Conservation (phyloP, 2,797 vertebrate species). For the Tokudaia muenninki region DNA sequence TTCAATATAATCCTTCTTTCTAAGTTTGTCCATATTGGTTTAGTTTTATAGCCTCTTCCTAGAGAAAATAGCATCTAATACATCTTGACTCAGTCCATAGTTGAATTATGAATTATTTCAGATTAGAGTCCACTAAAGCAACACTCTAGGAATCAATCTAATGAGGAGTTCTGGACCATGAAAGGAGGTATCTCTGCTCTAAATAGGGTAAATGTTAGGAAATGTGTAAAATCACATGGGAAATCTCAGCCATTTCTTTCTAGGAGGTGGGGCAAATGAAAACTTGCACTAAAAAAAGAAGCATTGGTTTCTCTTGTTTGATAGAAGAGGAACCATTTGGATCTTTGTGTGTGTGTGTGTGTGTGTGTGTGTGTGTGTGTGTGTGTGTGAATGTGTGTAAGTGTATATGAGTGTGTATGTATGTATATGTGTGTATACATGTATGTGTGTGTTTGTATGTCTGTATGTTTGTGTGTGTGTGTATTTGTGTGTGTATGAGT, state of each 20-base stretch:
- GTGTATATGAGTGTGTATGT: fast-evolving
- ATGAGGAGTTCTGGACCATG: background rate
- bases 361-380: background rate
- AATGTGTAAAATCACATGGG: background rate
- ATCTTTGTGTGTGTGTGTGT: background rate
- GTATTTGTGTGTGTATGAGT: background rate
- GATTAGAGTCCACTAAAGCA: background rate
- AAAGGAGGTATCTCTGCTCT: background rate
- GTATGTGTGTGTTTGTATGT: background rate
- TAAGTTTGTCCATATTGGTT: background rate
- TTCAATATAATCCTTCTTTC: background rate
- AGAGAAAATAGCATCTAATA: background rate
- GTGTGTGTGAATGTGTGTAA: background rate
- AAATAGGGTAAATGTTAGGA: background rate
- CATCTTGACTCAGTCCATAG: background rate
- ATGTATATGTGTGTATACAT: fast-evolving
- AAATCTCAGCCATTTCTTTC: background rate
- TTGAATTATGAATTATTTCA: background rate
- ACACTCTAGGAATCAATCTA: background rate
- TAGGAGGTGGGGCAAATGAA: background rate
- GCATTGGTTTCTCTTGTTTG: background rate
- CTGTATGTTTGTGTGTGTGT: background rate
- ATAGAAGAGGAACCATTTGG: background rate
- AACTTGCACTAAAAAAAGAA: background rate
- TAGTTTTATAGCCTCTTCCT: background rate